Evolutionary conservation across 2,888 invertebrate species (phyloP).

Genomic region (Lissonota sp.): DNA sequence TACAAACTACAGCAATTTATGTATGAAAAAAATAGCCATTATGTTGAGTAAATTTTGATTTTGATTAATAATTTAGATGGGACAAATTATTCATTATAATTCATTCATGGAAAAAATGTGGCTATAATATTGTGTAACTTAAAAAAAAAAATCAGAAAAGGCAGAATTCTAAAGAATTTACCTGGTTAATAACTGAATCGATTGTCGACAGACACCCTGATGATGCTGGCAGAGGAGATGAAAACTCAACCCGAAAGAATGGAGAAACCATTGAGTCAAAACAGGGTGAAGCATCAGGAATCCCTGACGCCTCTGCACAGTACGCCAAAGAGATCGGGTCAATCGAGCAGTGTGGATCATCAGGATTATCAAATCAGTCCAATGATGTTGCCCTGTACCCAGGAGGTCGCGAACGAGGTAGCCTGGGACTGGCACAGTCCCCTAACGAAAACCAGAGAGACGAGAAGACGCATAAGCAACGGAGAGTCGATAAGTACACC

Average conservation of each 20-base stretch:
- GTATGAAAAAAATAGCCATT: no score
- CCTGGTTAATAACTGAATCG: not conserved
- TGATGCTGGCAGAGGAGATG: constrained; percentile 12
- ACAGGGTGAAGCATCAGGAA: constrained; percentile 6
- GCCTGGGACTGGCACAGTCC: constrained; percentile 85
- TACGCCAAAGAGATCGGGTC: constrained; percentile 67
- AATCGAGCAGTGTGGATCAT: not conserved
- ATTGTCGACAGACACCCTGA: constrained; percentile 14
- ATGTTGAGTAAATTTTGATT: no score
- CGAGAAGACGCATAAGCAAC: constrained; percentile 10
- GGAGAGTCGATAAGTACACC: constrained; percentile 69
- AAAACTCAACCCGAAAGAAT: constrained; percentile 2
- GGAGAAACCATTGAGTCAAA: constrained; percentile 16
- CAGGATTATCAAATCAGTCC: constrained; percentile 73
- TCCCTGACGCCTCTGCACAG: constrained; percentile 60
- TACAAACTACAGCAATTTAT: no score
- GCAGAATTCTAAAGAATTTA: no score
- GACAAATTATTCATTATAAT: no score
- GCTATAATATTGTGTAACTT: no score
- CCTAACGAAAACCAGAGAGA: constrained; percentile 59
- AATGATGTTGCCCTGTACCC: constrained; percentile 80
- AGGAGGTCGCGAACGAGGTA: constrained; percentile 83
- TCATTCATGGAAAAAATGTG: no score
- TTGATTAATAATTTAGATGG: no score
- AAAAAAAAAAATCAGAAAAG: no score